Percentiles rank a stretch among this genome's conserved stretches.
Evolutionary conservation across 2,113 vertebrate genomes (phyloP).

Genomic region (Pterocles gutturalis): DNA sequence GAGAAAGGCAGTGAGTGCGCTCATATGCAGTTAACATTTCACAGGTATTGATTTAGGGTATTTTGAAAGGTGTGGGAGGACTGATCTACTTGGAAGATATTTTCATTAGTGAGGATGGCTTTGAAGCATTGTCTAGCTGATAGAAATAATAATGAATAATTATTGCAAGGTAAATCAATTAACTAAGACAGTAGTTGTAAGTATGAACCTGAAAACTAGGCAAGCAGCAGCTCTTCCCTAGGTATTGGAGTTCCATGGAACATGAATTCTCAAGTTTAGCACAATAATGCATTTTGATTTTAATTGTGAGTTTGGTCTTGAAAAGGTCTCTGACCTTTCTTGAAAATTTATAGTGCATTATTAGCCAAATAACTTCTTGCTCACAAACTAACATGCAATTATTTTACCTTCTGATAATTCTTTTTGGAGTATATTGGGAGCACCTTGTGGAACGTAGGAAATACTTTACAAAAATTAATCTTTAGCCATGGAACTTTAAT

Average conservation of each 20-base stretch:
- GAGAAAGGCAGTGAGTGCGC: background rate
- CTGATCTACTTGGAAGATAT: background rate
- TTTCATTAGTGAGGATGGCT: background rate
- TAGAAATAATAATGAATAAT: background rate
- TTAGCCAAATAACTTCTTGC: background rate
- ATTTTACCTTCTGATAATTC: background rate
- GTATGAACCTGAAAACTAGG: background rate
- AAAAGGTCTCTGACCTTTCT: background rate
- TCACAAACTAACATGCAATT: background rate
- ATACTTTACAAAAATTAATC: background rate
- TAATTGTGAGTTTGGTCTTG: background rate
- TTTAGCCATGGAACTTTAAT: background rate
- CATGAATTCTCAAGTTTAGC: background rate
- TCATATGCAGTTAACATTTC: background rate
- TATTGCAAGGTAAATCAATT: background rate
- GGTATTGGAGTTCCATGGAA: background rate
- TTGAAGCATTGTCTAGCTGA: background rate
- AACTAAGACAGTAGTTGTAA: background rate
- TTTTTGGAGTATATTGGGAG: background rate
- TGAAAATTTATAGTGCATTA: background rate
- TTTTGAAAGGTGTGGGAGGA: background rate
- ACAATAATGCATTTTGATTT: background rate
- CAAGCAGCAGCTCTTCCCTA: background rate
- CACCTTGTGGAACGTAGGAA: background rate
- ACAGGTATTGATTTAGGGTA: background rate